Conservation (phyloP, 2,797 vertebrate species). For the Halcyon chelicuti region DNA sequence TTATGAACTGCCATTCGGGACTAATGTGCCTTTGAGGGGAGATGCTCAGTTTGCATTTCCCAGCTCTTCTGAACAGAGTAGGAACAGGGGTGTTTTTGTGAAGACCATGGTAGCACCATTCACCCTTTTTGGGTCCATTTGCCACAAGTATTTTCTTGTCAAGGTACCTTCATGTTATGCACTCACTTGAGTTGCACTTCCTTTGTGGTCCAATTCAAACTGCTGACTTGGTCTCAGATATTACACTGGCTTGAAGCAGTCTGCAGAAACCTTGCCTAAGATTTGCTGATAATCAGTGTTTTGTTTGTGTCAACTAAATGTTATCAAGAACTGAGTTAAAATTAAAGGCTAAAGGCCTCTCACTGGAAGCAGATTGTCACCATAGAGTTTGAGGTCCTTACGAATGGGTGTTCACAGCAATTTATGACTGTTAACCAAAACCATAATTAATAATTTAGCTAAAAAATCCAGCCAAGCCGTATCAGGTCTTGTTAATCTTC, state of each 20-base stretch:
- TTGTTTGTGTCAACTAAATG: neutral
- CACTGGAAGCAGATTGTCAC: neutral
- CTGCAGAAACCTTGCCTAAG: neutral
- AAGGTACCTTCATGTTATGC: neutral
- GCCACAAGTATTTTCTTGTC: neutral
- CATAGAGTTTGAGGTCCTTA: neutral
- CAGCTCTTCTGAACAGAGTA: neutral
- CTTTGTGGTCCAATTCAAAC: neutral
- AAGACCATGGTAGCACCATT: neutral
- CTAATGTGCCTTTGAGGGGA: neutral
- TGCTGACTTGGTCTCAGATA: neutral
- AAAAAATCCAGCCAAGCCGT: neutral
- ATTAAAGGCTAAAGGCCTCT: neutral
- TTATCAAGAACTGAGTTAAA: neutral
- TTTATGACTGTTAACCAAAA: neutral
- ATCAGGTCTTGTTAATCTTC: conserved; percentile 7
- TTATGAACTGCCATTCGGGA: neutral
- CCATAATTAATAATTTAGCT: neutral
- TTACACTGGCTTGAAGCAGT: neutral
- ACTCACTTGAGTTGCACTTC: neutral
- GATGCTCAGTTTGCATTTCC: neutral
- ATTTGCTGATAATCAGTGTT: neutral
- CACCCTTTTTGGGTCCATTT: neutral
- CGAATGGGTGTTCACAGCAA: neutral
- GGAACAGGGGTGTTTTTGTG: neutral